Conservation (phyloP, 1,140 invertebrate species). For the fruit fly (Drosophila melanogaster) region DNA sequence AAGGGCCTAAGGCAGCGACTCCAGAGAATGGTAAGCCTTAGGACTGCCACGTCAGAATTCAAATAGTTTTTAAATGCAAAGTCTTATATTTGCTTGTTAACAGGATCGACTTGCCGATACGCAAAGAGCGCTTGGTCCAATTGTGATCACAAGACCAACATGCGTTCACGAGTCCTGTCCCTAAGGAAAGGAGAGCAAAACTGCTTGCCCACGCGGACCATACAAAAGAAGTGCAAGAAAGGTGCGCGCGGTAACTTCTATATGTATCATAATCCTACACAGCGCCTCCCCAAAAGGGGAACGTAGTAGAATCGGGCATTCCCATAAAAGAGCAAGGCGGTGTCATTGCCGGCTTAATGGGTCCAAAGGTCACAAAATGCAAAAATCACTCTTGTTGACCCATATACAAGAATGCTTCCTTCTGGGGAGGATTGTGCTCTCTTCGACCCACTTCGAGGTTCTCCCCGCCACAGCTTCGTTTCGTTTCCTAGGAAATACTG, state of each 20-base stretch:
- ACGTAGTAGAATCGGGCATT: not conserved
- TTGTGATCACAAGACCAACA: slow-evolving; percentile 92
- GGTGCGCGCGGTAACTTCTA: slow-evolving; percentile 85
- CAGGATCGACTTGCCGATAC: slow-evolving; percentile 89
- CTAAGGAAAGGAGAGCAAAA: slow-evolving; percentile 92
- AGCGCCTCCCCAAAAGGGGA: not conserved
- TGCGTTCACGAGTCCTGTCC: slow-evolving; percentile 90
- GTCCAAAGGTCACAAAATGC: not conserved
- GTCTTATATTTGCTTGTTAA: slow-evolving; percentile 29
- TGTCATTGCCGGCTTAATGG: not conserved
- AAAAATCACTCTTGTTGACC: not conserved
- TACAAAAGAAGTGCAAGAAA: slow-evolving; percentile 96
- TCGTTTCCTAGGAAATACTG: not conserved
- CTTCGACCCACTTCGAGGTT: no score
- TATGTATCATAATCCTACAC: not conserved
- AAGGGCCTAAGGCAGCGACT: slow-evolving; percentile 34
- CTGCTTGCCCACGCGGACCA: slow-evolving; percentile 92
- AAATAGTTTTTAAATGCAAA: no score
- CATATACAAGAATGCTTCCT: not conserved
- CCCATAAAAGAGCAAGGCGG: no score
- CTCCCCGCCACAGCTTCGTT: not conserved
- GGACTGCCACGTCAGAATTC: not conserved
- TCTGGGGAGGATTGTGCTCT: no score
- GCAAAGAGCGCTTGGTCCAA: slow-evolving; percentile 93
- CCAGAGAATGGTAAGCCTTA: slow-evolving; percentile 38